Percentiles rank a stretch among this genome's conserved stretches.
phyloP scores from a whole-genome alignment of 2,888 invertebrate species.

The Metallyticus violacea region DNA sequence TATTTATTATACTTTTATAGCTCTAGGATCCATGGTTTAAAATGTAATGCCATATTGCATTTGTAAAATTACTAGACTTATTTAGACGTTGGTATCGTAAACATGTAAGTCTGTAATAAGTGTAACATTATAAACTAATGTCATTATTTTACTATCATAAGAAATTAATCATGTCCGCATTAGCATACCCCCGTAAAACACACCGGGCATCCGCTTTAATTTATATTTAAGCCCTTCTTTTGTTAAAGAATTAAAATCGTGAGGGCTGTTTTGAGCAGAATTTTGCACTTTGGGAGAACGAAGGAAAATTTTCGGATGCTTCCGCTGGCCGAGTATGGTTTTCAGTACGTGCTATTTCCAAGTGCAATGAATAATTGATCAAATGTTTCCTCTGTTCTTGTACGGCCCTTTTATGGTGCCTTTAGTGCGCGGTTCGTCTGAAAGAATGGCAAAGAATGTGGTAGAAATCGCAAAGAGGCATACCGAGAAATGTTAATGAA shows the following conservation, averaged over 20 bases:
- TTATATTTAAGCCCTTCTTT: neutral
- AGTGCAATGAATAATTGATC: neutral
- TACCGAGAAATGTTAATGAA: neutral
- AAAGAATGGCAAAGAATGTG: neutral
- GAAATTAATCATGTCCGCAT: no score
- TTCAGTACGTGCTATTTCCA: neutral
- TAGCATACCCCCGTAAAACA: no score
- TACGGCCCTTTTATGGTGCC: neutral
- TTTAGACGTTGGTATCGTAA: no score
- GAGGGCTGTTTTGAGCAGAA: neutral
- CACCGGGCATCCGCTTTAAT: no score
- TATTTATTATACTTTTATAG: no score
- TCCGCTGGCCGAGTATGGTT: neutral
- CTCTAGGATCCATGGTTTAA: no score
- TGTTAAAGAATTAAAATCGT: neutral
- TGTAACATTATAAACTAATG: no score
- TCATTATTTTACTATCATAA: no score
- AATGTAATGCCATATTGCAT: no score
- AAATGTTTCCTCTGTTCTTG: neutral
- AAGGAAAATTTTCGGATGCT: neutral
- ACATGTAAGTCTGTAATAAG: no score
- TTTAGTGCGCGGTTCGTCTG: neutral
- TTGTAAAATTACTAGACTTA: no score
- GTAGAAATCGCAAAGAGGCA: neutral
- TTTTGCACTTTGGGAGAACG: neutral